Conservation (phyloP, 2,888 invertebrate species). For the Euplexia lucipara region DNA sequence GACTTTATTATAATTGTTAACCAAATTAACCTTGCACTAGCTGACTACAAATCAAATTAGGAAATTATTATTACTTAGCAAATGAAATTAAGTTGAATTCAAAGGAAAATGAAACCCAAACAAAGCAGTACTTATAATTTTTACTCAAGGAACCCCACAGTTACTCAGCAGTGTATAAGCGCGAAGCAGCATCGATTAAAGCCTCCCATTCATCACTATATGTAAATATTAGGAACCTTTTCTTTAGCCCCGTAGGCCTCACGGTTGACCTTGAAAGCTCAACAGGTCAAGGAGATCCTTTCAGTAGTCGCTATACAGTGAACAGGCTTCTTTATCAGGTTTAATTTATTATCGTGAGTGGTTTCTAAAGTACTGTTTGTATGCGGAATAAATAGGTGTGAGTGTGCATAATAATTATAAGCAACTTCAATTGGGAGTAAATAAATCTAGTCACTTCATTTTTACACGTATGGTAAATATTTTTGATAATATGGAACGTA, state of each 20-base stretch:
- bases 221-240: slow-evolving; percentile 58
- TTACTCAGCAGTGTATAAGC: slow-evolving; percentile 28
- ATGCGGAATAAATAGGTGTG: slow-evolving; percentile 11
- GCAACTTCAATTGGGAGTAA: too few relatives aligned
- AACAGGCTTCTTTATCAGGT: slow-evolving; percentile 36
- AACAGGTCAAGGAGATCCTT: slow-evolving; percentile 62
- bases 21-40: too few relatives aligned
- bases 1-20: too few relatives aligned
- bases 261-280: slow-evolving; percentile 51
- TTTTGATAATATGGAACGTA: too few relatives aligned
- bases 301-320: slow-evolving; percentile 35
- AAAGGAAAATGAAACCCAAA: too few relatives aligned
- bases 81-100: too few relatives aligned
- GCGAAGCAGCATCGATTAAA: slow-evolving; percentile 48
- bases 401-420: neutral
- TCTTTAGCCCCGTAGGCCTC: slow-evolving; percentile 38
- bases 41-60: too few relatives aligned
- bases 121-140: too few relatives aligned
- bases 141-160: slow-evolving; percentile 21
- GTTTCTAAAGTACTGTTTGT: slow-evolving; percentile 13
- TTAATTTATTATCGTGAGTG: slow-evolving; percentile 52
- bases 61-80: too few relatives aligned
- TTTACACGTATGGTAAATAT: too few relatives aligned
- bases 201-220: slow-evolving; percentile 56
- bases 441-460: too few relatives aligned